Evolutionary conservation across 2,888 invertebrate genomes (phyloP).

Genomic region (Resseliella maxima): DNA sequence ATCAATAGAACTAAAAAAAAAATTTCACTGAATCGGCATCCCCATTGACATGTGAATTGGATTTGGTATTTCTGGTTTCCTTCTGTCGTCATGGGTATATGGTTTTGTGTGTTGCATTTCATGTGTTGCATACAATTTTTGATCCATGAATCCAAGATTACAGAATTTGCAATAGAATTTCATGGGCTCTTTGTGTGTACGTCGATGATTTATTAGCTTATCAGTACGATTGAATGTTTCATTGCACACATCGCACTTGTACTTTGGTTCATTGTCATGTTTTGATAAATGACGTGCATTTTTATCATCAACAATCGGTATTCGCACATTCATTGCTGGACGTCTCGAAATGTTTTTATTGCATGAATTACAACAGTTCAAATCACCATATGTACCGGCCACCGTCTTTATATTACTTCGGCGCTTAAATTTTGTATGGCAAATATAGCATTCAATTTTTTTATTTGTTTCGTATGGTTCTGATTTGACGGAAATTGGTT

Average conservation of each 20-base stretch:
- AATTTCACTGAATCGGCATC: conserved; percentile 20
- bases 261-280: background rate
- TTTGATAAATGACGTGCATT: background rate
- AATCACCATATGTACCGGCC: background rate
- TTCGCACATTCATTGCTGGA: background rate
- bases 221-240: conserved; percentile 3
- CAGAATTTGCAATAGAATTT: conserved; percentile 46
- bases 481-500: background rate
- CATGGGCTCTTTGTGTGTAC: conserved; percentile 31
- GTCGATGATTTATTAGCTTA: background rate
- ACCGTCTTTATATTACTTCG: background rate
- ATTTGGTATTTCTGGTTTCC: conserved; percentile 35
- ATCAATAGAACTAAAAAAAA: background rate
- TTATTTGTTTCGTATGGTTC: conserved; percentile 12
- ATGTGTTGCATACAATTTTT: background rate
- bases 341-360: background rate
- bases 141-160: conserved; percentile 40
- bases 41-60: conserved; percentile 9
- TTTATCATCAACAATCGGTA: conserved; percentile 16
- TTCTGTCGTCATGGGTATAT: background rate
- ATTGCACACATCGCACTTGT: conserved; percentile 48
- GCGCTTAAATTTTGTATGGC: conserved; percentile 30
- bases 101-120: conserved; percentile 19
- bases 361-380: background rate
- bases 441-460: conserved; percentile 3